Conservation (phyloP, 2,888 invertebrate genomes). For the Aleiodes testaceus region DNA sequence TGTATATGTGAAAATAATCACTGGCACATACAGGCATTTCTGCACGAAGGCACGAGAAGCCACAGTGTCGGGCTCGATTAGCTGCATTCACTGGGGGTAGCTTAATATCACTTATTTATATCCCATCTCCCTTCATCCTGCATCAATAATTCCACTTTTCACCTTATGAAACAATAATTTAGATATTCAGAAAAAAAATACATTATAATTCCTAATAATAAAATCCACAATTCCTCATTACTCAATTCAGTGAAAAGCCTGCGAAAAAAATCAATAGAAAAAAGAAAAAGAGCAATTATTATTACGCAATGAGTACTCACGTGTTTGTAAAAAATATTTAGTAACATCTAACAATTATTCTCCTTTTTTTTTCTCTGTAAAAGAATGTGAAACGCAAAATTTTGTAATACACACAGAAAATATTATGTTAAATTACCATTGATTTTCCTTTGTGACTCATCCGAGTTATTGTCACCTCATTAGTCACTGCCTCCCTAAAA, state of each 20-base stretch:
- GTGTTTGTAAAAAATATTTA: neutral
- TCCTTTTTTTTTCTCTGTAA: neutral
- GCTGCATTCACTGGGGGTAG: conserved; percentile 41
- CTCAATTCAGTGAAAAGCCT: neutral
- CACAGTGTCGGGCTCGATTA: conserved; percentile 32
- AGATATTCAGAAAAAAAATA: neutral
- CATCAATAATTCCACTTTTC: neutral
- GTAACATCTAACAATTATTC: neutral
- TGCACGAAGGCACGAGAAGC: conserved; percentile 33
- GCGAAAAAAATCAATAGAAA: conserved; percentile 11
- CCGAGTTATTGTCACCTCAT: conserved; percentile 27
- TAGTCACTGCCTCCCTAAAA: conserved; percentile 11
- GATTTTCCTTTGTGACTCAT: conserved; percentile 11
- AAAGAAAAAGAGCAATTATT: conserved; percentile 1
- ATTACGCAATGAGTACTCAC: conserved; percentile 2
- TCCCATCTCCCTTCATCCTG: neutral
- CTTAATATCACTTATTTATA: conserved; percentile 45
- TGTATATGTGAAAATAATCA: conserved; percentile 15
- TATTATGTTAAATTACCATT: neutral
- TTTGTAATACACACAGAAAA: neutral
- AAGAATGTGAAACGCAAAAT: conserved; percentile 3
- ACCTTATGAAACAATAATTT: neutral
- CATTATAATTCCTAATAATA: neutral
- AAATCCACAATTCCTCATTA: conserved; percentile 5
- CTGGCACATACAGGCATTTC: conserved; percentile 32